phyloP scores from a whole-genome alignment of 2,888 invertebrate genomes.

The Ectemnius lituratus region DNA sequence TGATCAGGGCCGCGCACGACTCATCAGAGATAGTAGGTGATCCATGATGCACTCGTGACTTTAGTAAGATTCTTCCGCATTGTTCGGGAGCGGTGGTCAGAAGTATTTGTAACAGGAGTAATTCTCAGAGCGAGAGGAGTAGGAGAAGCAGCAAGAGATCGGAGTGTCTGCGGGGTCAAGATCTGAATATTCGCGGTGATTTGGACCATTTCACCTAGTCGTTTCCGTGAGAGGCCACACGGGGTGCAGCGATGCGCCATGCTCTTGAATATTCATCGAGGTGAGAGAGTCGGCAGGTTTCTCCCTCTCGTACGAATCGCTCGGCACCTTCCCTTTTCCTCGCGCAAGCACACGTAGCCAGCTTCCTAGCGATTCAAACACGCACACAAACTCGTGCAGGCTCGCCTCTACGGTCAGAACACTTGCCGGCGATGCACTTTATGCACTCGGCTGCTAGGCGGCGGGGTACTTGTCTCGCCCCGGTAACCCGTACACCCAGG shows the following conservation, averaged over 20 bases:
- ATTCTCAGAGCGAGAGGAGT: slow-evolving; percentile 35
- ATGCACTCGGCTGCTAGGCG: slow-evolving; percentile 13
- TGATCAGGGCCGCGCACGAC: neutral
- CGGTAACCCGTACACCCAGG: slow-evolving; percentile 33
- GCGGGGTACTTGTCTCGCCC: slow-evolving; percentile 29
- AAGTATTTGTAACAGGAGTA: slow-evolving; percentile 53
- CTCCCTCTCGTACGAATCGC: slow-evolving; percentile 55
- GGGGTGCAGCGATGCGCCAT: slow-evolving; percentile 53
- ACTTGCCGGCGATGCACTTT: slow-evolving; percentile 25
- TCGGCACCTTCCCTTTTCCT: slow-evolving; percentile 42
- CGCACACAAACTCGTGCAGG: neutral
- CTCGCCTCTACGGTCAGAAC: slow-evolving; percentile 15
- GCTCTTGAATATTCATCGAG: slow-evolving; percentile 67
- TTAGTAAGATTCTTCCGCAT: slow-evolving; percentile 14
- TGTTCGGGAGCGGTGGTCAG: slow-evolving; percentile 17
- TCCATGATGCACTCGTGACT: slow-evolving; percentile 47
- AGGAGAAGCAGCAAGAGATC: slow-evolving; percentile 19
- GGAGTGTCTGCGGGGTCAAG: slow-evolving; percentile 15
- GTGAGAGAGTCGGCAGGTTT: slow-evolving; percentile 48
- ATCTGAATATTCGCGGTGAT: slow-evolving; percentile 67
- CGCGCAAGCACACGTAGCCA: neutral
- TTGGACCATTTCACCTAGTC: slow-evolving; percentile 68
- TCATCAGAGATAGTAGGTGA: slow-evolving; percentile 16
- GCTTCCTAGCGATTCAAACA: slow-evolving; percentile 17
- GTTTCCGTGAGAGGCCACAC: slow-evolving; percentile 66